These are phyloP conservation scores for Nipponacmea schrenckii DNA, from an alignment of 2,888 invertebrate species.

Conservation along the genomic window DNA sequence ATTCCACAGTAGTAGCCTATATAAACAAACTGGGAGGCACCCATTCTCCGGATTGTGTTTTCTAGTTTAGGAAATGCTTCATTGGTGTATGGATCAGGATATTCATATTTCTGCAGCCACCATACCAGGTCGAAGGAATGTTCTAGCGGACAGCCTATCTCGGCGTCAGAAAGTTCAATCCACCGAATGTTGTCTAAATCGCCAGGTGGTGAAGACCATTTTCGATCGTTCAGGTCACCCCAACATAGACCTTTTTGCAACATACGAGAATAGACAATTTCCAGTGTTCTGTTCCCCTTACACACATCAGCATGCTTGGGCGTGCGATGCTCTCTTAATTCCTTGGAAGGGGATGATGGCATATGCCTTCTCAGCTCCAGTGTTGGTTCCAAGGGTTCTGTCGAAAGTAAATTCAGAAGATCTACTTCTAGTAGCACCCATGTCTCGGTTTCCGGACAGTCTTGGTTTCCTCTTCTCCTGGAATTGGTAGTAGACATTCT, in stretches of 20 bases:
- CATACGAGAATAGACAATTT: background rate
- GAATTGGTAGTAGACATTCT: background rate
- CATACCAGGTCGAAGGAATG: background rate
- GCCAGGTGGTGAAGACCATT: background rate
- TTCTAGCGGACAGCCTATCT: background rate
- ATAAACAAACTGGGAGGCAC: background rate
- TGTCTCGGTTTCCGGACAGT: background rate
- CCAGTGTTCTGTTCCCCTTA: conserved; percentile 2
- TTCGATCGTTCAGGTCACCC: background rate
- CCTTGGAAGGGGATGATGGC: background rate
- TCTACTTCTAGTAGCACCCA: background rate
- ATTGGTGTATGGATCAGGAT: conserved; percentile 3
- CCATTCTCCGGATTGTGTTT: background rate
- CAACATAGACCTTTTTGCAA: conserved; percentile 2
- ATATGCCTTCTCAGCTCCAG: background rate
- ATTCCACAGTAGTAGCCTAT: conserved; percentile 2
- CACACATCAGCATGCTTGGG: background rate
- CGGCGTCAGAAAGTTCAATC: background rate
- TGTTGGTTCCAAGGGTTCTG: background rate
- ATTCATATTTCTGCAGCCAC: background rate
- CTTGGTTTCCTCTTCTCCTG: conserved; percentile 2
- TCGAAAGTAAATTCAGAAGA: background rate
- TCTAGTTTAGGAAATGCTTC: conserved; percentile 1
- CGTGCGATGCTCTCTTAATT: background rate
- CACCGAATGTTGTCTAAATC: background rate